Evolutionary conservation across 2,113 vertebrate species (phyloP).

Genomic region (Felis chaus): DNA sequence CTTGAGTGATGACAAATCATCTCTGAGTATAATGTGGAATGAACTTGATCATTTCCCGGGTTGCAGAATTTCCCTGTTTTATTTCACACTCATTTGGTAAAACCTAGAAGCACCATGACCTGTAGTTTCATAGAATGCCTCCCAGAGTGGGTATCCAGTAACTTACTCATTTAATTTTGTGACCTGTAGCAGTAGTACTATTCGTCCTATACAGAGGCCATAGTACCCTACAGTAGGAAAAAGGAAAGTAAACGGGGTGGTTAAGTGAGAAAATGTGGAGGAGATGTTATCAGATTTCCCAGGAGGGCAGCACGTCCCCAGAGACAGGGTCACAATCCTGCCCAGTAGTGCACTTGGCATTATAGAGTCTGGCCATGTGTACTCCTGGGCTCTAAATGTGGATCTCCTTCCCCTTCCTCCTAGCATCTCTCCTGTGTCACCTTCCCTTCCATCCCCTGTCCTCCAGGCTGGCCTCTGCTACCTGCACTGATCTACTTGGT

Average conservation of each 20-base stretch:
- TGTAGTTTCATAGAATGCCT: neutral
- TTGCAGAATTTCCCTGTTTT: neutral
- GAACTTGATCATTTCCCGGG: neutral
- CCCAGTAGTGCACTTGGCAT: neutral
- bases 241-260: neutral
- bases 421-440: neutral
- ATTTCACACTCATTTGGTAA: neutral
- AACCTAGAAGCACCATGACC: neutral
- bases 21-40: neutral
- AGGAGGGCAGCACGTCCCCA: too few species aligned
- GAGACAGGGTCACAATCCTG: neutral
- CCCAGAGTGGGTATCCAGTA: neutral
- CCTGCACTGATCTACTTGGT: neutral
- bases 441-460: neutral
- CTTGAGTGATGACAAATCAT: neutral
- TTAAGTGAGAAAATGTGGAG: neutral
- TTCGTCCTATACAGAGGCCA: too few species aligned
- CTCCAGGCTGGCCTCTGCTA: neutral
- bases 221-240: neutral
- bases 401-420: rapidly evolving
- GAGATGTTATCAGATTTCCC: neutral
- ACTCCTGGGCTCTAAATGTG: neutral
- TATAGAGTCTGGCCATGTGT: neutral
- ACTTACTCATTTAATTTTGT: neutral
- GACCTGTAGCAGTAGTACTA: neutral